Evolutionary conservation across 2,113 vertebrate species (phyloP).

Genomic region (Arothron firmamentum): DNA sequence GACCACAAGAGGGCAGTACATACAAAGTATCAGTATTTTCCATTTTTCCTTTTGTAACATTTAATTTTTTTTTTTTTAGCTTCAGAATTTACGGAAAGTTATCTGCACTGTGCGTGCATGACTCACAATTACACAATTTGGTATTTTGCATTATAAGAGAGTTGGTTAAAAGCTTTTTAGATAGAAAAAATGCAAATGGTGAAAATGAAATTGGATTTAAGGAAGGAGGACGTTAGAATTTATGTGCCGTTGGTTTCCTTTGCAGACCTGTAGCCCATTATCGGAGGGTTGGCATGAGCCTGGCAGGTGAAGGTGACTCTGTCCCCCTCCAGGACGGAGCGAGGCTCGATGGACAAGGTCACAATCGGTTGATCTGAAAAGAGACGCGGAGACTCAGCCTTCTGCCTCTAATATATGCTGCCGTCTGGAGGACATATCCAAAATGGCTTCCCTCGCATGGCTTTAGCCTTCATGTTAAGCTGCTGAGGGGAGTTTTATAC

Average conservation of each 20-base stretch:
- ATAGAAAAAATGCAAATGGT: no score
- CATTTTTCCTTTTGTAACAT: no score
- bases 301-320: constrained; percentile 89
- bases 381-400: constrained; percentile 11
- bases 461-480: constrained; percentile 24
- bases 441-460: constrained; percentile 41
- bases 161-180: no score
- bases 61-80: no score
- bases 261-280: constrained; percentile 88
- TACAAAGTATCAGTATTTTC: no score
- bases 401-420: constrained; percentile 13
- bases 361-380: constrained; percentile 84
- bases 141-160: no score
- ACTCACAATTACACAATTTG: no score
- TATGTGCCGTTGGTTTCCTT: background rate
- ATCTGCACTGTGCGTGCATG: no score
- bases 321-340: constrained; percentile 90
- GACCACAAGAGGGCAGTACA: no score
- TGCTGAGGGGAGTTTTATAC: constrained; percentile 15
- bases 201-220: background rate
- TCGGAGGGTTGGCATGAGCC: constrained; percentile 90
- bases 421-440: constrained; percentile 20
- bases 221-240: background rate
- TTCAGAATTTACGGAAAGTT: no score
- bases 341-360: constrained; percentile 91